Base-by-base conservation (phyloP, 2,888 invertebrate genomes). In the Liposcelis brunnea region DNA sequence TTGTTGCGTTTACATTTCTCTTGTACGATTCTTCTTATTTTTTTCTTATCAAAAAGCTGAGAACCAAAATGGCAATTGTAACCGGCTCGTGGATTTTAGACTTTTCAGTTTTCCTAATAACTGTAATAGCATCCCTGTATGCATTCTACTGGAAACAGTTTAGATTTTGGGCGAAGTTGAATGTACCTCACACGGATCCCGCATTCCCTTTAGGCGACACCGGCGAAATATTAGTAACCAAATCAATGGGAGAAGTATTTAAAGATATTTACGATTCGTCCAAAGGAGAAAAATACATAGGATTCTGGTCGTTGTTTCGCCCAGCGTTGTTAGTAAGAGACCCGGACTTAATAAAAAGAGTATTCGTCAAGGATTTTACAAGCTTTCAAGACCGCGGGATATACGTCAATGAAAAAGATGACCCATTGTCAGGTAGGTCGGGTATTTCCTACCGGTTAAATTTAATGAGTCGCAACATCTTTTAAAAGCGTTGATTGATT, bases 381-480 rank as follows among this genome's bases (percentile, higher is more conserved):
- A 63, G 73, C 57, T 80, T 80, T 51, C 69, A 72, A 57, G 76
- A 78, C 52, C 71, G 77, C 42, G 78, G 77, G 1, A 63, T 74
- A 31, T 72, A 72, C 54, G 66, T 63, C 42, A 74, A 76, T 47
- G 74, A 75, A 44, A 60, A 67, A 12, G 67, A 70, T 12, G 75
- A 78, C 58, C 74, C 71, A 0, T 51, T 77, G 31, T 70, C 74
- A 0, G 59, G 37, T 36, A 14, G 16, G 37, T 10, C 14, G n/a
- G n/a, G 10, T 11, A 32, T 32, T 32, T 11, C n/a, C 32, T 32
- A 32, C 32, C 10, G n/a, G n/a, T n/a, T n/a, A n/a, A n/a, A n/a
- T n/a, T n/a, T n/a, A n/a, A n/a, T n/a, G n/a, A n/a, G n/a, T n/a
- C n/a, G n/a, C n/a, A n/a, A n/a, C n/a, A n/a, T n/a, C n/a, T n/a